Evolutionary conservation across 1,140 invertebrate genomes (phyloP).

Genomic region (Bombus waltoni): DNA sequence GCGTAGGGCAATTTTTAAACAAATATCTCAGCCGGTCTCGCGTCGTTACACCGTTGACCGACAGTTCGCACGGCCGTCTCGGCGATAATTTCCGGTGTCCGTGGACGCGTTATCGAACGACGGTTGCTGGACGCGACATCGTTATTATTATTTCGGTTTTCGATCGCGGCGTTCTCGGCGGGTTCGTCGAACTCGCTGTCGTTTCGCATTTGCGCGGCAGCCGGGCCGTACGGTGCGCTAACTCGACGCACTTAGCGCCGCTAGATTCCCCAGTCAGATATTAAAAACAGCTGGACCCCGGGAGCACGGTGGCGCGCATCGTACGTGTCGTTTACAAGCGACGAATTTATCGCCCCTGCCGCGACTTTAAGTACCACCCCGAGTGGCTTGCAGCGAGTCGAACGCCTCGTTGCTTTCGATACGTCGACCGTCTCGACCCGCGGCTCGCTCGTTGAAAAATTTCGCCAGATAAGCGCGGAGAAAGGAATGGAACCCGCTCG

Average conservation of each 20-base stretch:
- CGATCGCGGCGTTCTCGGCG: not conserved
- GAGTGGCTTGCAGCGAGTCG: slow-evolving; percentile 19
- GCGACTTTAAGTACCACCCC: slow-evolving; percentile 62
- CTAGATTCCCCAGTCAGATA: slow-evolving; percentile 68
- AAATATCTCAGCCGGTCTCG: too few relatives aligned
- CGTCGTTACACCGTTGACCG: not conserved
- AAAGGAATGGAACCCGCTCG: not conserved
- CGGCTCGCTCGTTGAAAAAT: slow-evolving; percentile 39
- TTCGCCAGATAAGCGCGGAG: slow-evolving; percentile 38
- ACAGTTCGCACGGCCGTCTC: too few relatives aligned
- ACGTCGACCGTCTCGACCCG: slow-evolving; percentile 13
- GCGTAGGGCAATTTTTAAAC: too few relatives aligned
- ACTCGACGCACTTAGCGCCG: slow-evolving; percentile 60
- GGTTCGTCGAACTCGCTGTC: slow-evolving; percentile 53
- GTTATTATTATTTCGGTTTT: slow-evolving; percentile 38
- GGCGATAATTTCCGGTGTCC: too few relatives aligned
- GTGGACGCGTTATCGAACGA: not conserved
- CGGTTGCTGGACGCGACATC: not conserved
- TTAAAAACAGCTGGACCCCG: slow-evolving; percentile 74
- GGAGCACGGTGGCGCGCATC: slow-evolving; percentile 20
- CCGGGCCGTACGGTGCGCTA: slow-evolving; percentile 35
- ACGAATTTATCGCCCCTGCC: slow-evolving; percentile 63
- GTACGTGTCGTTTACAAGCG: slow-evolving; percentile 65
- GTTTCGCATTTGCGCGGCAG: slow-evolving; percentile 2
- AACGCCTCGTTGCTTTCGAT: slow-evolving; percentile 55